Evolutionary conservation across 2,888 invertebrate species (phyloP).

Genomic region (Idaea biselata): DNA sequence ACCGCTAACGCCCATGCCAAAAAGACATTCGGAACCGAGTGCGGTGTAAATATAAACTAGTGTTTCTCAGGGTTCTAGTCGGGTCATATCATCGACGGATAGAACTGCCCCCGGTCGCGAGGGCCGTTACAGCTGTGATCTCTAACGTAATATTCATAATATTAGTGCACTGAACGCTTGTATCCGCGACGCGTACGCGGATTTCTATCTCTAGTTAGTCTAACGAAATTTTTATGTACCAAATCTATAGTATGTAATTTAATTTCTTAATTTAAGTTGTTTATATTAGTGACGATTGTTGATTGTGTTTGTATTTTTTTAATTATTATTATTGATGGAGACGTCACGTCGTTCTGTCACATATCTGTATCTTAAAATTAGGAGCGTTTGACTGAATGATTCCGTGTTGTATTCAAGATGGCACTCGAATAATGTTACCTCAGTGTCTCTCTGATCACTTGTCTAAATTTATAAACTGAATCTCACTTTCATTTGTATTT

Average conservation of each 20-base stretch:
- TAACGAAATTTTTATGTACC: conserved; percentile 78
- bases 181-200: conserved; percentile 49
- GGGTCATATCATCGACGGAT: conserved; percentile 75
- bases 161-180: conserved; percentile 71
- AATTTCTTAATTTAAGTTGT: conserved; percentile 72
- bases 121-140: conserved; percentile 74
- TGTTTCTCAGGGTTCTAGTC: conserved; percentile 66
- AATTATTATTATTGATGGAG: conserved; percentile 39
- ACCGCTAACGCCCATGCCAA: conserved; percentile 74
- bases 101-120: conserved; percentile 42
- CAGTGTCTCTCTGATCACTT: conserved; percentile 29
- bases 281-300: conserved; percentile 74
- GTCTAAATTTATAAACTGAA: conserved; percentile 47
- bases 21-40: conserved; percentile 69
- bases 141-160: conserved; percentile 74
- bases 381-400: conserved; percentile 47
- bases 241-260: conserved; percentile 76
- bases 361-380: conserved; percentile 58
- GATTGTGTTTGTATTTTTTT: conserved; percentile 71
- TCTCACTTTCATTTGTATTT: conserved; percentile 52
- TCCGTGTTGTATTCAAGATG: conserved; percentile 33
- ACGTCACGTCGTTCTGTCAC: conserved; percentile 46
- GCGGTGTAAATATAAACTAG: conserved; percentile 70
- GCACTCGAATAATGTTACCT: conserved; percentile 47
- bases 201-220: conserved; percentile 69